phyloP scores from a whole-genome alignment of 2,797 vertebrate species.

The Cirrhinus molitorella region DNA sequence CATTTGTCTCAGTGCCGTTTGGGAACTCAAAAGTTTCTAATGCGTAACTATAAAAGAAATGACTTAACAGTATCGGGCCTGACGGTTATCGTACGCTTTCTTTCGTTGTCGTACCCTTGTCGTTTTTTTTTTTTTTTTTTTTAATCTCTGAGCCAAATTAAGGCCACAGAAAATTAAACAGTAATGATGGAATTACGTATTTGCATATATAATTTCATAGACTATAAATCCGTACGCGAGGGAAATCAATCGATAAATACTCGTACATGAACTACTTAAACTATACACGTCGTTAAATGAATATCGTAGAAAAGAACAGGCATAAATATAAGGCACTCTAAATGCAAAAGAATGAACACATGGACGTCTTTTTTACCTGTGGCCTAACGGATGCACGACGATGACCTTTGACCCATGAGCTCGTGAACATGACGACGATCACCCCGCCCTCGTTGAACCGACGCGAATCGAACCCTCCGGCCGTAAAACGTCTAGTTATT shows the following conservation, averaged over 20 bases:
- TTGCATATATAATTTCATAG: slow-evolving; percentile 86
- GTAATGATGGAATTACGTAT: slow-evolving; percentile 77
- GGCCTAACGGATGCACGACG: slow-evolving; percentile 70
- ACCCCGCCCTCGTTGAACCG: neutral
- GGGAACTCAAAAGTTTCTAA: neutral
- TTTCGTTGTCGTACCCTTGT: neutral
- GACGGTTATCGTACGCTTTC: neutral
- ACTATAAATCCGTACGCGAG: slow-evolving; percentile 74
- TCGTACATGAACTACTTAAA: slow-evolving; percentile 76
- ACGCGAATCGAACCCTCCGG: slow-evolving; percentile 51
- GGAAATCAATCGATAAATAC: slow-evolving; percentile 73
- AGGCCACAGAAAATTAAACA: slow-evolving; percentile 79
- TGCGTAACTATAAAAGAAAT: neutral
- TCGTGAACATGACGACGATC: slow-evolving; percentile 60
- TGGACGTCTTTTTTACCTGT: slow-evolving; percentile 73
- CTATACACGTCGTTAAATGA: slow-evolving; percentile 78
- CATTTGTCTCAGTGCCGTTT: neutral
- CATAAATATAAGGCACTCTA: slow-evolving; percentile 99
- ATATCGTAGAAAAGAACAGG: slow-evolving; percentile 89
- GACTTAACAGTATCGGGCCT: slow-evolving; percentile 41
- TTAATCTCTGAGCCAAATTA: slow-evolving; percentile 78
- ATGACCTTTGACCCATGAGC: slow-evolving; percentile 46
- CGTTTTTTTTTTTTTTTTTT: slow-evolving; percentile 62
- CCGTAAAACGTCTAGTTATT: slow-evolving; percentile 90
- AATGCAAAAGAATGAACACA: slow-evolving; percentile 89